Base-by-base conservation (phyloP, 1,140 invertebrate genomes). In the Pentalonia nigronervosa region DNA sequence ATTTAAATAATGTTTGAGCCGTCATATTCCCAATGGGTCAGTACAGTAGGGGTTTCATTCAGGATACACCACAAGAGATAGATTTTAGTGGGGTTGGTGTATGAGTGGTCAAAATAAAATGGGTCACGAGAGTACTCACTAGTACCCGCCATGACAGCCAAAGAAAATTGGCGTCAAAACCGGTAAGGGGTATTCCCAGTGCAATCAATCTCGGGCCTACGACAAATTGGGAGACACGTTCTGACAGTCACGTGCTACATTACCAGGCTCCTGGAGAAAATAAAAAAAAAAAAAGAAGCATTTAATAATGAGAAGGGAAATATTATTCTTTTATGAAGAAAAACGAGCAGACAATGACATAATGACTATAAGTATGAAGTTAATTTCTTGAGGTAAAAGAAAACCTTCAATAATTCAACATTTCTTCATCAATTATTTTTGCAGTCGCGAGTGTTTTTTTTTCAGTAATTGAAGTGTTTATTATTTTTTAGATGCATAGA, bases 131-230 rank as follows among this genome's bases (percentile, higher is more conserved):
- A 90, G 41, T 60, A 41, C 6, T 0, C 41, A 76, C 7, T 60
- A 53, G 53, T 90, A 60, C 14, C 14, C 9, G 36, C 53, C 36
- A 53, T 41, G 34, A 53, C 23, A 41, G 11, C 47, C 90, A 67
- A 47, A 60, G 90, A 91, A 91, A 91, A 91, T 91, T 91, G 90
- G 56, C 56, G 36, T 67, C 25, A 91, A 36, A 91, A 91, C 90
- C 56, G 90, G 90, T 90, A 90, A 50, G 34, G 56, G 34, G 88
- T 60, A 91, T 91, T 91, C 90, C 90, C 90, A 67, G 90, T 67
- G 41, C 56, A 91, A 91, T 91, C 56, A 91, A 67, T 90, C 90
- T 91, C 56, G n/a, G 21, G 90, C n/a, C 90, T 67, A n/a, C 90
- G 41, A 91, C 36, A 67, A 91, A 91, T 91, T 47, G 90, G 90